Conservation (phyloP, 2,888 invertebrate species). For the Osmoderma eremita region DNA sequence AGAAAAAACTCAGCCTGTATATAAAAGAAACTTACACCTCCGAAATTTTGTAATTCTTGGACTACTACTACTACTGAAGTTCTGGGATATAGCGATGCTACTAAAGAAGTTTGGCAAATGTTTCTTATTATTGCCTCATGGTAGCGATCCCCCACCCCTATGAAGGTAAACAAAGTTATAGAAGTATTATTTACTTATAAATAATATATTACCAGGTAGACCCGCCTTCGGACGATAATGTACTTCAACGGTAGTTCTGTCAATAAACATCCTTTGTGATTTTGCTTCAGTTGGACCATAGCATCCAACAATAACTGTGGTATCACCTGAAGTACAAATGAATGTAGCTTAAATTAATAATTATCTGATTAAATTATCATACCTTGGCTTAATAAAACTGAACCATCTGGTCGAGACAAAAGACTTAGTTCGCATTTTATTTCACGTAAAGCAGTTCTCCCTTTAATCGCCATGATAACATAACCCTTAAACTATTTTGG, state of each 20-base stretch:
- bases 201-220: slow-evolving; percentile 67
- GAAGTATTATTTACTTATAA: too few species aligned
- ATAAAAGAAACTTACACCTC: slow-evolving; percentile 70
- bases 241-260: slow-evolving; percentile 83
- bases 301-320: slow-evolving; percentile 79
- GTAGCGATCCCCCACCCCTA: slow-evolving; percentile 74
- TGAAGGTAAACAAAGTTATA: slow-evolving; percentile 44
- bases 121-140: slow-evolving; percentile 80
- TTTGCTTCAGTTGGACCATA: slow-evolving; percentile 87
- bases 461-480: slow-evolving; percentile 33
- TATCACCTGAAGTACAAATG: slow-evolving; percentile 72
- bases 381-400: slow-evolving; percentile 83
- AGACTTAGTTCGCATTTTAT: slow-evolving; percentile 75
- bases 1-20: too few species aligned
- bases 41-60: slow-evolving; percentile 88
- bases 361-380: slow-evolving; percentile 48
- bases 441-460: slow-evolving; percentile 25
- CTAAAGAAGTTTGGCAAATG: slow-evolving; percentile 79
- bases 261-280: slow-evolving; percentile 78
- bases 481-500: neutral
- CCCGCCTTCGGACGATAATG: slow-evolving; percentile 81
- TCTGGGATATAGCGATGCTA: slow-evolving; percentile 80
- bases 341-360: slow-evolving; percentile 15
- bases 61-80: slow-evolving; percentile 81
- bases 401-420: slow-evolving; percentile 80